Conservation (phyloP, 2,797 vertebrate species). For the Notolabrus celidotus region DNA sequence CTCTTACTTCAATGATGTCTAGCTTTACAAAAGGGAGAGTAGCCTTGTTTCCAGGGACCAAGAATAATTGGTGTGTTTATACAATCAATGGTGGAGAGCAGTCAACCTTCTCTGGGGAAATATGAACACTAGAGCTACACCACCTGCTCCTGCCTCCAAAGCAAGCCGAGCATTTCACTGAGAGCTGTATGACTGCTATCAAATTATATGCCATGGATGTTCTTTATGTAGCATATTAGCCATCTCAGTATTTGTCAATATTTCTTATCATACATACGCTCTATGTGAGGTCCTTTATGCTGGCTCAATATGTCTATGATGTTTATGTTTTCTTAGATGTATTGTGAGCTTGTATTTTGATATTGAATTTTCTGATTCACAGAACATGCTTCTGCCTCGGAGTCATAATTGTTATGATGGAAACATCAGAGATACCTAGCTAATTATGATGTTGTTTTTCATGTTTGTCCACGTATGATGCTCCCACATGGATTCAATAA, state of each 20-base stretch:
- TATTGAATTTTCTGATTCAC: constrained; percentile 10
- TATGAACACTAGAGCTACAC: constrained; percentile 58
- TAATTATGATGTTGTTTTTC: constrained; percentile 12
- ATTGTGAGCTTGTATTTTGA: constrained; percentile 18
- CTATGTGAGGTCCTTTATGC: neutral
- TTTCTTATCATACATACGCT: neutral
- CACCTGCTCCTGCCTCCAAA: constrained; percentile 66
- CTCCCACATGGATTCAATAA: constrained; percentile 24
- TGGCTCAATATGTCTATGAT: neutral
- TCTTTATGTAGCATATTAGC: constrained; percentile 11
- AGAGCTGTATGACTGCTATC: constrained; percentile 23
- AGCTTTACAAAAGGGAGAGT: constrained; percentile 44
- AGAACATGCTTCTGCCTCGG: neutral
- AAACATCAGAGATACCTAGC: neutral
- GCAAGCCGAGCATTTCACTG: constrained; percentile 30
- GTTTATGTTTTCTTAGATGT: neutral
- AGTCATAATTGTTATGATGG: constrained; percentile 24
- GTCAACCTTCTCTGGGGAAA: constrained; percentile 72
- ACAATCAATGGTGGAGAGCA: constrained; percentile 70
- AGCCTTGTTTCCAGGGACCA: constrained; percentile 61
- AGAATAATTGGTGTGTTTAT: constrained; percentile 79
- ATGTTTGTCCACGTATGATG: constrained; percentile 18
- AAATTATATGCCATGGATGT: constrained; percentile 21
- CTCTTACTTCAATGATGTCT: constrained; percentile 48
- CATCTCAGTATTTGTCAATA: constrained; percentile 7